Evolutionary conservation across 2,888 invertebrate species (phyloP).

Genomic region (Spodoptera picta): DNA sequence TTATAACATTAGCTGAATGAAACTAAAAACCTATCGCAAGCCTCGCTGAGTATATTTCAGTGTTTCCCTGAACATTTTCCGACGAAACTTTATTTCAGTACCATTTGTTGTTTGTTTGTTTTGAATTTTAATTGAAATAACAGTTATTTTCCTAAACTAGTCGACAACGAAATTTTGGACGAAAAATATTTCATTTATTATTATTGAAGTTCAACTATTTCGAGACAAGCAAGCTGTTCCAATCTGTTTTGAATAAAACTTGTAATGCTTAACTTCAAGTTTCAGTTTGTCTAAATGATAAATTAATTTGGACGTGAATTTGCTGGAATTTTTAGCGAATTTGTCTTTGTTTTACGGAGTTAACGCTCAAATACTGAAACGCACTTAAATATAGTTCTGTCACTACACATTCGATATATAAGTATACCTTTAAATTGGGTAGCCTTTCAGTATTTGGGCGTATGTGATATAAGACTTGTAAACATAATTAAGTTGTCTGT

Average conservation of each 20-base stretch:
- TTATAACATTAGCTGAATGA: neutral
- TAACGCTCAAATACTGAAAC: too few relatives aligned
- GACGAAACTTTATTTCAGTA: constrained; percentile 31
- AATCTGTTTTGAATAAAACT: constrained; percentile 26
- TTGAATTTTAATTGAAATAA: constrained; percentile 44
- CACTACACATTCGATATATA: too few relatives aligned
- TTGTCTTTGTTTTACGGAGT: too few relatives aligned
- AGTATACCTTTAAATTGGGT: too few relatives aligned
- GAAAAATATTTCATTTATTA: constrained; percentile 27
- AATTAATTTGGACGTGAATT: constrained; percentile 6
- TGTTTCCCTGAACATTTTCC: constrained; percentile 23
- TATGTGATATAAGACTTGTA: too few relatives aligned
- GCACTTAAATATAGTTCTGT: too few relatives aligned
- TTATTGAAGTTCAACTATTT: constrained; percentile 21
- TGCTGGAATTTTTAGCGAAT: too few relatives aligned
- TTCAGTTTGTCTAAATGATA: constrained; percentile 11
- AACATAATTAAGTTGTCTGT: too few relatives aligned
- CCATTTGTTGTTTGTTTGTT: constrained; percentile 40
- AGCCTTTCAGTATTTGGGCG: too few relatives aligned
- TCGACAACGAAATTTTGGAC: constrained; percentile 35
- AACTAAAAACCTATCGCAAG: constrained; percentile 18
- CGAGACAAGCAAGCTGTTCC: constrained; percentile 13
- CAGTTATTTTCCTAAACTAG: constrained; percentile 28
- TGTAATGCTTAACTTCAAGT: constrained; percentile 14
- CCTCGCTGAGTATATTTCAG: constrained; percentile 23